Evolutionary conservation across 2,888 invertebrate species (phyloP).

Genomic region (Zonitis immaculata): DNA sequence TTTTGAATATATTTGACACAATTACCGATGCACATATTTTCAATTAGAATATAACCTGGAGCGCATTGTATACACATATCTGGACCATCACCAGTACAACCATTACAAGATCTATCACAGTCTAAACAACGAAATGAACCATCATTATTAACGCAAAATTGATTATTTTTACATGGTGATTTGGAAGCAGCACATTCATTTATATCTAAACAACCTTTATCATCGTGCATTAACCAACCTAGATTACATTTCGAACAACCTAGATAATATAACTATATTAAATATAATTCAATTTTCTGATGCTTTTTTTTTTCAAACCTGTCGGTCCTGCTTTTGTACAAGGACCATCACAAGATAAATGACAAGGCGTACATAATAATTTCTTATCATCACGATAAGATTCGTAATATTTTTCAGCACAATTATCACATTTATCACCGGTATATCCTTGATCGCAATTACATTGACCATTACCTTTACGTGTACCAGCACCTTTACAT

Average conservation of each 20-base stretch:
- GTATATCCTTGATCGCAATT: slow-evolving; percentile 77
- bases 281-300: not conserved
- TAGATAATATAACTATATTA: slow-evolving; percentile 20
- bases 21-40: slow-evolving; percentile 71
- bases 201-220: slow-evolving; percentile 76
- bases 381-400: slow-evolving; percentile 70
- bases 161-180: slow-evolving; percentile 56
- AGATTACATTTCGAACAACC: slow-evolving; percentile 60
- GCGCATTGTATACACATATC: slow-evolving; percentile 86
- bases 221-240: slow-evolving; percentile 71
- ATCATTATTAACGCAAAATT: slow-evolving; percentile 86
- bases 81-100: slow-evolving; percentile 85
- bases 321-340: slow-evolving; percentile 71
- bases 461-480: slow-evolving; percentile 91
- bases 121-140: slow-evolving; percentile 77
- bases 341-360: slow-evolving; percentile 69
- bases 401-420: slow-evolving; percentile 67
- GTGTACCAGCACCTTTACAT: slow-evolving; percentile 79
- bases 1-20: not conserved
- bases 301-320: slow-evolving; percentile 42
- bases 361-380: slow-evolving; percentile 73
- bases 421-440: slow-evolving; percentile 74
- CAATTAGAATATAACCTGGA: slow-evolving; percentile 63
- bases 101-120: slow-evolving; percentile 80
- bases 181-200: slow-evolving; percentile 71